Conservation (phyloP, 2,113 vertebrate species). For the Octodon degus region DNA sequence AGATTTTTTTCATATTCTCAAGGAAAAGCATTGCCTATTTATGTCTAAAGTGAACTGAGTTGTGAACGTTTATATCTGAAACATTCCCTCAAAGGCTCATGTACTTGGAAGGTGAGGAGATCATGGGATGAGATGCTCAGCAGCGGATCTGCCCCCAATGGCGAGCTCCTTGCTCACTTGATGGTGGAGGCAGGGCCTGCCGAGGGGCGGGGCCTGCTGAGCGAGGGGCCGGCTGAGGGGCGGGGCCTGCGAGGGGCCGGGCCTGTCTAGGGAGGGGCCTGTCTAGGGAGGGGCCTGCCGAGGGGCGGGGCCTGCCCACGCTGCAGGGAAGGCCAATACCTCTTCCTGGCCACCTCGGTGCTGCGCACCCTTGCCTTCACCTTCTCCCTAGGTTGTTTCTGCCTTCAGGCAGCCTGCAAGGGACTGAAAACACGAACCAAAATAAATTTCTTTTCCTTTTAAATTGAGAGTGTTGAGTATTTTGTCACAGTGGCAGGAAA, state of each 20-base stretch:
- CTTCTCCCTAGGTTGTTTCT: background rate
- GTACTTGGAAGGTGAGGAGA: background rate
- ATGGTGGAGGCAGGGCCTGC: background rate
- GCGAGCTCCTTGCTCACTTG: background rate
- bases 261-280: background rate
- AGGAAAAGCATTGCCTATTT: background rate
- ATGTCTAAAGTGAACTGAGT: background rate
- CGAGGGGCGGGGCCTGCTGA: background rate
- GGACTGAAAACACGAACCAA: background rate
- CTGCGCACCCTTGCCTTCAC: background rate
- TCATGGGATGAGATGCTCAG: background rate
- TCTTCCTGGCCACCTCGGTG: background rate
- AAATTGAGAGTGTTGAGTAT: background rate
- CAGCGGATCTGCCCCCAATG: background rate
- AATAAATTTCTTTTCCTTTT: background rate
- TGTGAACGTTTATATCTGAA: background rate
- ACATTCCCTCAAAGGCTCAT: background rate
- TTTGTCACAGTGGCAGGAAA: background rate
- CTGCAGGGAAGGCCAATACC: background rate
- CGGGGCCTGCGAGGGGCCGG: no score
- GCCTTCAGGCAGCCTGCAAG: background rate
- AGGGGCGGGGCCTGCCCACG: background rate
- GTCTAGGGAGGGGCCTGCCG: no score
- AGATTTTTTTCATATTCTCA: background rate
- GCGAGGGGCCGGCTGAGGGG: background rate